A percentile compares a stretch with the other conserved stretches of the same genome.
phyloP scores from a whole-genome alignment of 2,888 invertebrate species.

The Dione vanillae region DNA sequence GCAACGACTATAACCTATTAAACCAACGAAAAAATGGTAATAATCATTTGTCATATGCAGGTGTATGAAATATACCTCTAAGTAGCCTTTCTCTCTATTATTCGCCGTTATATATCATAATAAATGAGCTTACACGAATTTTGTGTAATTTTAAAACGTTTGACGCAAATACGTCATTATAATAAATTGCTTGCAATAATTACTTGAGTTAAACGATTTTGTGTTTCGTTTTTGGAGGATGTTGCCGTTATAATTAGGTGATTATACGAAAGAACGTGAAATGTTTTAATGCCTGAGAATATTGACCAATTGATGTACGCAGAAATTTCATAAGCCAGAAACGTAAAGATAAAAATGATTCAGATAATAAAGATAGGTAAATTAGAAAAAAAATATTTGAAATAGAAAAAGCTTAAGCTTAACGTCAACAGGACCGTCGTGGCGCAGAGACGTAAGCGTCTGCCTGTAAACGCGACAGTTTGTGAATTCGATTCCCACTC shows the following conservation, averaged over 20 bases:
- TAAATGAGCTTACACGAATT: slow-evolving; percentile 30
- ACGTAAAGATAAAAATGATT: too few relatives aligned
- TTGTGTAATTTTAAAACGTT: slow-evolving; percentile 38
- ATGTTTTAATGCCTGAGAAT: not conserved
- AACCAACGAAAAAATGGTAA: slow-evolving; percentile 31
- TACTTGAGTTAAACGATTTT: slow-evolving; percentile 49
- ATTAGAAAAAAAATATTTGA: too few relatives aligned
- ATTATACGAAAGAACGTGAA: not conserved
- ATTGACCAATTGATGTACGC: not conserved
- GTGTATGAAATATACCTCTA: slow-evolving; percentile 12
- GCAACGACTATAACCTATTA: not conserved
- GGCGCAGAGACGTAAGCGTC: too few relatives aligned
- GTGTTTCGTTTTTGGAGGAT: slow-evolving; percentile 59
- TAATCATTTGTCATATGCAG: slow-evolving; percentile 9
- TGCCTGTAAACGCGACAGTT: too few relatives aligned
- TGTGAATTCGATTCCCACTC: too few relatives aligned
- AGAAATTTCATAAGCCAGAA: not conserved
- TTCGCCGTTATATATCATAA: slow-evolving; percentile 51
- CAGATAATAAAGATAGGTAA: too few relatives aligned
- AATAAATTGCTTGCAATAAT: slow-evolving; percentile 60
- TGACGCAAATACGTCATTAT: slow-evolving; percentile 48
- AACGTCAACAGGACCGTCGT: too few relatives aligned
- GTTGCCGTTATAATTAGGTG: slow-evolving; percentile 58
- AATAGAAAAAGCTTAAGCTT: too few relatives aligned
- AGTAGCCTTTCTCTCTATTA: slow-evolving; percentile 18